These are phyloP conservation scores for Turnix velox DNA, from an alignment of 2,113 vertebrate genomes.

Conservation along the genomic window DNA sequence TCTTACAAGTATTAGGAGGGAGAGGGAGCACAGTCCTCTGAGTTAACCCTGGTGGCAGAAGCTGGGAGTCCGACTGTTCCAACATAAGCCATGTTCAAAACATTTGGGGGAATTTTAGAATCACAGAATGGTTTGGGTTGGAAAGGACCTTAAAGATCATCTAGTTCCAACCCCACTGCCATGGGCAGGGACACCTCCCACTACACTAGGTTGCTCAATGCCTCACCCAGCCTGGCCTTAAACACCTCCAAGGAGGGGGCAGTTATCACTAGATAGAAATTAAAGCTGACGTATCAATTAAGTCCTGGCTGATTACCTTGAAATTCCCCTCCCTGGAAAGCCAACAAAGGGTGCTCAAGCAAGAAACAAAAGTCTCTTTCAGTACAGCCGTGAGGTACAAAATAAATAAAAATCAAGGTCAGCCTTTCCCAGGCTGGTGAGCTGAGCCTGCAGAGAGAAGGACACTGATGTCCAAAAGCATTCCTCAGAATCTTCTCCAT, in stretches of 20 bases:
- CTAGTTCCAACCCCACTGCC: too few species aligned
- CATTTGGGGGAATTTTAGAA: not conserved
- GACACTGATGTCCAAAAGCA: not conserved
- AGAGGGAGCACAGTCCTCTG: not conserved
- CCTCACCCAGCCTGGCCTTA: too few species aligned
- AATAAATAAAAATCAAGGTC: not conserved
- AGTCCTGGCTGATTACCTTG: not conserved
- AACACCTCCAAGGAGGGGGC: too few species aligned
- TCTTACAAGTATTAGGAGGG: not conserved
- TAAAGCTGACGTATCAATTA: not conserved
- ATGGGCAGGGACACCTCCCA: too few species aligned
- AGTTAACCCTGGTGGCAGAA: not conserved
- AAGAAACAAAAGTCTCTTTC: not conserved
- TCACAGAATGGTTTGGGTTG: too few species aligned
- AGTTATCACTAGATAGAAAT: not conserved
- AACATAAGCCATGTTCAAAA: not conserved
- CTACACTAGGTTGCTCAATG: too few species aligned
- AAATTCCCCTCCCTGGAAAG: not conserved
- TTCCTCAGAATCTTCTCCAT: not conserved
- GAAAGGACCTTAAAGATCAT: too few species aligned
- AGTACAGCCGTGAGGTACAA: not conserved
- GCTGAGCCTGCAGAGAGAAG: not conserved
- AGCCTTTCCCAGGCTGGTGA: not conserved
- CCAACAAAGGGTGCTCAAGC: not conserved
- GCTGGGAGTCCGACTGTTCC: not conserved